Conservation (phyloP, 2,113 vertebrate species). For the Accipiter virgatus region DNA sequence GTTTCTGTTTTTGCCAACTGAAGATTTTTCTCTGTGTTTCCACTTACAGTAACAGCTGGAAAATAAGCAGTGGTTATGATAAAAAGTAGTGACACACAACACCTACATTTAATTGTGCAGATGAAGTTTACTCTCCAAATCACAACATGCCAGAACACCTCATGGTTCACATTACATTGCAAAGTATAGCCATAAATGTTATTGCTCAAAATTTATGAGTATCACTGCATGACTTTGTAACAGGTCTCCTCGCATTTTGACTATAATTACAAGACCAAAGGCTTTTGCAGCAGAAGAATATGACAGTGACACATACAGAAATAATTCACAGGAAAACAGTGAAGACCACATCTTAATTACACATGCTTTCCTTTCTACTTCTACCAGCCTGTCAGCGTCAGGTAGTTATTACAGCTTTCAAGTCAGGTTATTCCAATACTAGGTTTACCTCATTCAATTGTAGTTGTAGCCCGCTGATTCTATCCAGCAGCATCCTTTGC, state of each 20-base stretch:
- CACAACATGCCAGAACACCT: not conserved
- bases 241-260: not conserved
- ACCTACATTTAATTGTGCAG: not conserved
- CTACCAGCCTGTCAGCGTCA: not conserved
- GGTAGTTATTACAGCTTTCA: not conserved
- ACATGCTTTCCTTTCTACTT: not conserved
- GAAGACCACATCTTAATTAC: no score
- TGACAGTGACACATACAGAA: not conserved
- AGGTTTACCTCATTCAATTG: constrained; percentile 86
- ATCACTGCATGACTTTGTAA: fast-evolving
- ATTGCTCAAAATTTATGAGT: not conserved
- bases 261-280: not conserved
- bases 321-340: not conserved
- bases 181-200: not conserved
- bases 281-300: not conserved
- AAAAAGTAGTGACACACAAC: not conserved
- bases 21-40: not conserved
- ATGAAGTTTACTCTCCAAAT: not conserved
- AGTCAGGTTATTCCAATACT: fast-evolving
- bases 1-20: not conserved
- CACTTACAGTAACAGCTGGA: not conserved
- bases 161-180: fast-evolving
- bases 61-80: not conserved
- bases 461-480: constrained; percentile 85
- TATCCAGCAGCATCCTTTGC: constrained; percentile 84